These are phyloP conservation scores for Kryptolebias ocellatus DNA, from an alignment of 2,797 vertebrate species.

Conservation along the genomic window DNA sequence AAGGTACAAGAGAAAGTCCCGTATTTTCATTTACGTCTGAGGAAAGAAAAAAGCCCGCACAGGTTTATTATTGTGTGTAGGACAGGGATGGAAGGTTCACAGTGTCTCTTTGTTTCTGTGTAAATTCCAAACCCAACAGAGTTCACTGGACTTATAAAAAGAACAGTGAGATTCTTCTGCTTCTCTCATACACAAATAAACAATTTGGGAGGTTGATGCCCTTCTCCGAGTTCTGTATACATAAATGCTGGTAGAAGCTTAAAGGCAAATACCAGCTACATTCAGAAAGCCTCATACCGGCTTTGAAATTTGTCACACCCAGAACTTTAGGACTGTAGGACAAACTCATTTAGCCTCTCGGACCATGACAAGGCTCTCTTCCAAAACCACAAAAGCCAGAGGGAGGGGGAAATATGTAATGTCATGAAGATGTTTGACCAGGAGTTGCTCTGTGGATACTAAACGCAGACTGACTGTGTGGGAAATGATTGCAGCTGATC, in stretches of 20 bases:
- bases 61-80: constrained; percentile 8
- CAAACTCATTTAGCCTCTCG: constrained; percentile 20
- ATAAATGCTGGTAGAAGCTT: constrained; percentile 51
- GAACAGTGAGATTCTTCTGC: constrained; percentile 33
- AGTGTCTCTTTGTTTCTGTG: constrained; percentile 27
- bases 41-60: constrained; percentile 28
- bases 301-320: constrained; percentile 56
- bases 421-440: constrained; percentile 40
- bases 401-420: constrained; percentile 32
- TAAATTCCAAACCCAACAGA: constrained; percentile 32
- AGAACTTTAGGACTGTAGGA: constrained; percentile 22
- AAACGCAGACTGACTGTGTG: constrained; percentile 31
- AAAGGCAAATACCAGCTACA: constrained; percentile 54
- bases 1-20: constrained; percentile 15
- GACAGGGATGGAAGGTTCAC: constrained; percentile 35
- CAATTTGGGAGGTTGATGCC: constrained; percentile 37
- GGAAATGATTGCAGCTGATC: constrained; percentile 22
- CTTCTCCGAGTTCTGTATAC: constrained; percentile 46
- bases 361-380: constrained; percentile 32
- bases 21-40: constrained; percentile 36
- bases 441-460: constrained; percentile 34
- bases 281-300: constrained; percentile 42
- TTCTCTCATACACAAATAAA: constrained; percentile 62
- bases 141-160: constrained; percentile 22
- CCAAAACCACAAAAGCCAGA: constrained; percentile 44